Evolutionary conservation across 2,888 invertebrate species (phyloP).

Genomic region (Dilophus febrilis): DNA sequence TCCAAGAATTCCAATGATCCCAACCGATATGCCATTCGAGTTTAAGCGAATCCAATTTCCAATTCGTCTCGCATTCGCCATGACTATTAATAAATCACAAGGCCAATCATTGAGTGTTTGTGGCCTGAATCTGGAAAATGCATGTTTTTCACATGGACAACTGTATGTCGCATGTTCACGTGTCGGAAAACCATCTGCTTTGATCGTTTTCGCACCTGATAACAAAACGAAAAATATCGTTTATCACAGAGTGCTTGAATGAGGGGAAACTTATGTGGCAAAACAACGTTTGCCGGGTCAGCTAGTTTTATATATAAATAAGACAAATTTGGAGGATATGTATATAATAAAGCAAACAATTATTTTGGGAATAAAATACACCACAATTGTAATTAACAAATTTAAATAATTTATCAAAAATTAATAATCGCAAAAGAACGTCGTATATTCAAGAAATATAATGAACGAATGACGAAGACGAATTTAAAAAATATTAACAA

Average conservation of each 20-base stretch:
- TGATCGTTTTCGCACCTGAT: slow-evolving; percentile 7
- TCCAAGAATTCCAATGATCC: slow-evolving; percentile 21
- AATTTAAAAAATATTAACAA: no score
- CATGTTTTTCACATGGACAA: slow-evolving; percentile 15
- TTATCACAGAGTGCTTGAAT: slow-evolving; percentile 2
- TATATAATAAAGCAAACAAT: no score
- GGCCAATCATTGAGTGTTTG: slow-evolving; percentile 14
- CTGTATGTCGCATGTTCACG: slow-evolving; percentile 16
- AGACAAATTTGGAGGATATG: no score
- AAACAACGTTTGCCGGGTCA: no score
- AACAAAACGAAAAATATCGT: slow-evolving; percentile 8
- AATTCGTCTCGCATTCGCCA: slow-evolving; percentile 14
- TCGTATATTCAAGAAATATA: no score
- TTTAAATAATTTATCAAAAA: no score
- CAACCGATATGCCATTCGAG: slow-evolving; percentile 15
- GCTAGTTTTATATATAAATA: no score
- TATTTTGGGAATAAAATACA: no score
- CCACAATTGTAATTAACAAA: no score
- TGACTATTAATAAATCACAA: slow-evolving; percentile 18
- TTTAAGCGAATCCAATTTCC: slow-evolving; percentile 16
- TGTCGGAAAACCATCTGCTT: slow-evolving; percentile 6
- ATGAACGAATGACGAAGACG: no score
- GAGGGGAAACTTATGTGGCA: neutral
- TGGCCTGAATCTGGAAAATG: slow-evolving; percentile 13
- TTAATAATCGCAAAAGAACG: no score